phyloP scores from a whole-genome alignment of 64 coral and sea anemone species.

The Pocillopora damicornis region DNA sequence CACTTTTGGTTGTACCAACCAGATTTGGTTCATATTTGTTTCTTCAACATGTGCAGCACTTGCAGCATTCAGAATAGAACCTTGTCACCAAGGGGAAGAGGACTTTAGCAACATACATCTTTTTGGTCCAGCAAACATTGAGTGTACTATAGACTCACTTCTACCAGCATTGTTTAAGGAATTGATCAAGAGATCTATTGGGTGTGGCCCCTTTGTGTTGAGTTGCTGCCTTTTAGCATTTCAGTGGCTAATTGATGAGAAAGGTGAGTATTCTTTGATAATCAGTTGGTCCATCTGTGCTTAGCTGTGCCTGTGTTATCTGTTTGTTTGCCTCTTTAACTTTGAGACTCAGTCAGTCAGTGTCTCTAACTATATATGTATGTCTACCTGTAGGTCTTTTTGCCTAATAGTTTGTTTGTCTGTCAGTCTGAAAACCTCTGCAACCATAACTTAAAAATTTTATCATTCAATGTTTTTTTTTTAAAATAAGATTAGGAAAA shows the following conservation, averaged over 20 bases:
- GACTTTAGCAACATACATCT: not conserved
- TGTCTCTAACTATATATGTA: too few relatives aligned
- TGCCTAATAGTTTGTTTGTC: not conserved
- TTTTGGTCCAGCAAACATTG: slow-evolving; percentile 10
- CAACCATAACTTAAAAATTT: too few relatives aligned
- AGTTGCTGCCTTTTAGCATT: slow-evolving; percentile 10
- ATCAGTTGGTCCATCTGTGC: not conserved
- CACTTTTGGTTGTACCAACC: not conserved
- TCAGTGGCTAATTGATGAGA: slow-evolving; percentile 12
- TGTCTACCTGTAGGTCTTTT: not conserved
- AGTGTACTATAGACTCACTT: not conserved
- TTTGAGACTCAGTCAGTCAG: too few relatives aligned
- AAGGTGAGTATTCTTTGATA: not conserved
- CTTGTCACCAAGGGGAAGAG: not conserved
- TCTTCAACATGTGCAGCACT: not conserved
- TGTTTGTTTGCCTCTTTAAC: too few relatives aligned
- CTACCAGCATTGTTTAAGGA: slow-evolving; percentile 25
- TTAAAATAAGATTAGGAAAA: not conserved
- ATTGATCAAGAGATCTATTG: not conserved
- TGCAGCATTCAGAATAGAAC: not conserved
- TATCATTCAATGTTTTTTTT: not conserved
- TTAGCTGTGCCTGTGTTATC: too few relatives aligned
- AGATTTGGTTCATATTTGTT: not conserved
- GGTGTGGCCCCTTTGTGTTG: slow-evolving; percentile 20
- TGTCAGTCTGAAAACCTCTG: not conserved